A percentile compares a stretch with the other conserved stretches of the same genome.
These are phyloP conservation scores for Fissipunctia ypsillon DNA, from an alignment of 2,888 invertebrate genomes.

Conservation along the genomic window DNA sequence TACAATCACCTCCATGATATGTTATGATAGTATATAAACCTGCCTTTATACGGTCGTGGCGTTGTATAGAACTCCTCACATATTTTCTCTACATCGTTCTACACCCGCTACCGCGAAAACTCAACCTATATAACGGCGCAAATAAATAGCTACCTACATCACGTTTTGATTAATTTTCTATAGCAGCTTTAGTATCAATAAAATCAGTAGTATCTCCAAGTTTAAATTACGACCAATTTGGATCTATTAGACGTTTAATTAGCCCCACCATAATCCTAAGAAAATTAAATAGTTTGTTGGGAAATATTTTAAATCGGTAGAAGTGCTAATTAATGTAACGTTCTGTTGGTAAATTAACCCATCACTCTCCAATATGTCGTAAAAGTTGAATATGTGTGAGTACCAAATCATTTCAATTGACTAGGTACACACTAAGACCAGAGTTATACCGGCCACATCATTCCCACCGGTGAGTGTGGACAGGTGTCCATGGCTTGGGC, in stretches of 20 bases:
- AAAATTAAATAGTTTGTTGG: constrained; percentile 6
- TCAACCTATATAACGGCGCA: not conserved
- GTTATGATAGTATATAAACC: constrained; percentile 49
- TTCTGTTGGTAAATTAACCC: constrained; percentile 12
- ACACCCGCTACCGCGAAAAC: not conserved
- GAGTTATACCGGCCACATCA: too few species aligned
- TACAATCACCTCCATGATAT: constrained; percentile 62
- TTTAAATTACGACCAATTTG: constrained; percentile 39
- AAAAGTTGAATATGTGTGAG: not conserved
- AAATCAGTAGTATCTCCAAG: constrained; percentile 26
- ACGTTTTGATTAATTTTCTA: constrained; percentile 39
- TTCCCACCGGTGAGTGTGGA: not conserved
- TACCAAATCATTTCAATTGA: not conserved
- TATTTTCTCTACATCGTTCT: constrained; percentile 12
- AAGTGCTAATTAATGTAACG: constrained; percentile 20
- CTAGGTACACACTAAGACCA: not conserved
- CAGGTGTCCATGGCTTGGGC: not conserved
- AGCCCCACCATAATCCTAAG: constrained; percentile 4
- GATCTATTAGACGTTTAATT: constrained; percentile 42
- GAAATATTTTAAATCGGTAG: constrained; percentile 14
- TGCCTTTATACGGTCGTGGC: constrained; percentile 11
- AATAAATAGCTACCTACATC: constrained; percentile 17
- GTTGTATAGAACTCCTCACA: constrained; percentile 27
- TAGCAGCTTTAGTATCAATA: constrained; percentile 43
- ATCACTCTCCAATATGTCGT: not conserved